Percentiles rank a stretch among this genome's conserved stretches.
phyloP scores from a whole-genome alignment of 2,888 invertebrate genomes.

The Synanthedon myopaeformis region DNA sequence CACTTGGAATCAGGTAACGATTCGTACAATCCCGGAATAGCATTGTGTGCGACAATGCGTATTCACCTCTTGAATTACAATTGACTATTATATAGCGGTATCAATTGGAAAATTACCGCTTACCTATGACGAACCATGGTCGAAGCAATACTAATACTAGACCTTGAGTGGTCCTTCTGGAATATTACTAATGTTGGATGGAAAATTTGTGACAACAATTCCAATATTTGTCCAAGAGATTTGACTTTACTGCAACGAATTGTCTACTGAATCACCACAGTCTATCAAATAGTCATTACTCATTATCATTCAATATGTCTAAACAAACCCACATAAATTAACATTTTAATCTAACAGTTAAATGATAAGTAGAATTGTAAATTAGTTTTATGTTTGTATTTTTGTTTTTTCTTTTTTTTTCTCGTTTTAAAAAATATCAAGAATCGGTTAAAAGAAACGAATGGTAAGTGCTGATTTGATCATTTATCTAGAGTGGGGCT shows the following conservation, averaged over 20 bases:
- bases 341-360: too few relatives aligned
- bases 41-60: slow-evolving; percentile 19
- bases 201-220: neutral
- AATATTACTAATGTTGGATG: neutral
- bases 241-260: neutral
- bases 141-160: neutral
- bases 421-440: too few relatives aligned
- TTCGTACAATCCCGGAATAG: slow-evolving; percentile 19
- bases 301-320: too few relatives aligned
- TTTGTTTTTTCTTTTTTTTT: too few relatives aligned
- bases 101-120: slow-evolving; percentile 52
- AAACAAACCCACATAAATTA: too few relatives aligned
- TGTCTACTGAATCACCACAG: too few relatives aligned
- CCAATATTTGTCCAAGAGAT: neutral
- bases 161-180: slow-evolving; percentile 5
- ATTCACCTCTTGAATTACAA: slow-evolving; percentile 42
- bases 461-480: too few relatives aligned
- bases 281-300: too few relatives aligned
- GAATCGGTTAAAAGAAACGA: too few relatives aligned
- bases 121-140: slow-evolving; percentile 47
- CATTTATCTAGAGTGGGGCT: too few relatives aligned
- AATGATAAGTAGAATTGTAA: too few relatives aligned
- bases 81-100: slow-evolving; percentile 23
- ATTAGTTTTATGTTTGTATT: too few relatives aligned
- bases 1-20: neutral